Evolutionary conservation across 2,888 invertebrate species (phyloP), one percentile per base, ranked within the genome.

Genomic region (Pycnomerus fuliginosus): DNA sequence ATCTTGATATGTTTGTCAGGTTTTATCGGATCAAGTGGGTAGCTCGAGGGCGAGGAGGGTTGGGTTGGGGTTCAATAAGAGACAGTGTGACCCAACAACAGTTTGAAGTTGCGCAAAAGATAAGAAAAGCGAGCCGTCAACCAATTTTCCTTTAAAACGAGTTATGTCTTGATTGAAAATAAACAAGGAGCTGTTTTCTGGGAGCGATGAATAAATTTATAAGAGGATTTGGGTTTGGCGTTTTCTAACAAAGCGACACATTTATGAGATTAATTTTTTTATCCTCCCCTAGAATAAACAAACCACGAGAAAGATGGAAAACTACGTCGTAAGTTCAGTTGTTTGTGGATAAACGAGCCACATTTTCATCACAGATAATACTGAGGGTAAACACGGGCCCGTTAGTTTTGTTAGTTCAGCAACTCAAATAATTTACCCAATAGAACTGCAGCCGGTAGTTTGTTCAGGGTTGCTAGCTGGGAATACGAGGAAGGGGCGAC

Each of bases 401-500:
- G 71, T 71, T 71, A 69, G 70, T 70, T 71, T 69, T 72, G 70
- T 72, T 72, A 71, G 72, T 71, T 71, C 66, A 71, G 70, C 68
- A 72, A 71, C 71, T 72, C 71, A 71, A 72, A 71, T 72, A 71
- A 72, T 72, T 71, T 71, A 70, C 69, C 69, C 70, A 63, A 68
- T 69, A 68, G 69, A 66, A 68, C 67, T 67, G 67, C 67, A 67
- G 64, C 61, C 63, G 62, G 63, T 64, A 66, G 69, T 70, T 69
- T 69, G 65, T 61, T 63, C 67, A 62, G 65, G 66, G 64, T 59
- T 61, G 58, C 53, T 47, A 31, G 44, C 36, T 31, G 47, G 42
- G 20, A 37, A 37, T 38, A 38, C 44, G 46, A 42, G 48, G 43
- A 51, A 49, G 47, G 50, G 48, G 52, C 38, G 59, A 56, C 58